These are phyloP conservation scores for Chironomus tentans DNA, from an alignment of 2,888 invertebrate species.

Conservation along the genomic window DNA sequence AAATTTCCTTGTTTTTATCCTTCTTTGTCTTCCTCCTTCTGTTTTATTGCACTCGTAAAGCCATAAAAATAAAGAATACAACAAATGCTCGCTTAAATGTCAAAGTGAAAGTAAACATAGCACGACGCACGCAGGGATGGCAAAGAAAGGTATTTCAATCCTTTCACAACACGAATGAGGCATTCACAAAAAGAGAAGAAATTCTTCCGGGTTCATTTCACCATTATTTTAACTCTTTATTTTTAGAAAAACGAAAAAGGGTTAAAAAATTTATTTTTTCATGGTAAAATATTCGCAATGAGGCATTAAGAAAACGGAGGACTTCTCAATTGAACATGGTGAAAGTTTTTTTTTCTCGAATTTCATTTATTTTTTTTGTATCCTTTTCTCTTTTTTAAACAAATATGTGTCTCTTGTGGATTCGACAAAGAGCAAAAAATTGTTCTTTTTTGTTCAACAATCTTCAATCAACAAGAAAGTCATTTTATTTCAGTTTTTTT, in stretches of 20 bases:
- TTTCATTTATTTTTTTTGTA: not conserved
- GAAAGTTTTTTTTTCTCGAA: constrained; percentile 9
- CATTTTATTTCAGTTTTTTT: too few species aligned
- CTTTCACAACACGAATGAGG: not conserved
- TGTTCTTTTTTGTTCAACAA: too few species aligned
- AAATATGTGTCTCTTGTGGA: not conserved
- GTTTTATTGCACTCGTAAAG: constrained; percentile 14
- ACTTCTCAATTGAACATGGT: not conserved
- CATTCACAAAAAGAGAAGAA: not conserved
- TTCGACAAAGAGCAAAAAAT: too few species aligned
- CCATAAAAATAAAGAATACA: not conserved
- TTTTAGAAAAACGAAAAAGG: not conserved
- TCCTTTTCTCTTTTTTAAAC: not conserved
- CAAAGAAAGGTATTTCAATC: not conserved
- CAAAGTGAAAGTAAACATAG: constrained; percentile 18
- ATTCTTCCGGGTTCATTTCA: constrained; percentile 15
- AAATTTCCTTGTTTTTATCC: not conserved
- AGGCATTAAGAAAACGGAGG: too few species aligned
- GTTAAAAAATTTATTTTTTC: constrained; percentile 8
- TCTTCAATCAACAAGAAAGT: too few species aligned
- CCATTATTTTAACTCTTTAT: too few species aligned
- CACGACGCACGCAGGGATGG: too few species aligned
- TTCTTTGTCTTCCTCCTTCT: not conserved
- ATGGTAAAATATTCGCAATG: not conserved
- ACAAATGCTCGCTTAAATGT: not conserved